These are phyloP conservation scores for Heterotilapia buettikoferi DNA, from an alignment of 2,113 vertebrate genomes.

Conservation along the genomic window DNA sequence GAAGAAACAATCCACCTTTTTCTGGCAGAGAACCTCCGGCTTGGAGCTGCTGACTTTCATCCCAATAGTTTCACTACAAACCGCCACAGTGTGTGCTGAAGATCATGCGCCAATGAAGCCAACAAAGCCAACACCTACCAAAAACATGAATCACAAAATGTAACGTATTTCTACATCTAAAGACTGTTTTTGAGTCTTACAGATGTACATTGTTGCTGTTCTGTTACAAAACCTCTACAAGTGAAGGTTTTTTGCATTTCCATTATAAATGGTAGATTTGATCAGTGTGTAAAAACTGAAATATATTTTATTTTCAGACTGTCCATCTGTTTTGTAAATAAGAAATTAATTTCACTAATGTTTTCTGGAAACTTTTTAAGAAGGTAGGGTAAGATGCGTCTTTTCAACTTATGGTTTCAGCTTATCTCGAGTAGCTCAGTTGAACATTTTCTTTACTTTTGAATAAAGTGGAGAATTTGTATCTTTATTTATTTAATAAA, in stretches of 20 bases:
- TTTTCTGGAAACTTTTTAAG: not conserved
- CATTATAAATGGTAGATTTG: not conserved
- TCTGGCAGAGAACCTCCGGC: not conserved
- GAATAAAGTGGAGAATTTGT: not conserved
- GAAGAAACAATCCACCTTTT: not conserved
- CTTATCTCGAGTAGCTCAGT: accelerated
- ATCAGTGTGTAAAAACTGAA: not conserved
- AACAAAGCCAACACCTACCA: not conserved
- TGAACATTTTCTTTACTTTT: not conserved
- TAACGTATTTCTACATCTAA: not conserved
- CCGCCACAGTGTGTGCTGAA: not conserved
- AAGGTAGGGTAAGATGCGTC: accelerated
- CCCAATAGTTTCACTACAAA: not conserved
- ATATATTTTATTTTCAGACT: not conserved
- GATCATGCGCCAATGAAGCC: not conserved
- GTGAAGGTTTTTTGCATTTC: not conserved
- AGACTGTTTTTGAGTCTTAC: not conserved
- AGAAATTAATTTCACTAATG: not conserved
- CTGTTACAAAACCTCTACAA: not conserved
- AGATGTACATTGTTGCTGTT: not conserved
- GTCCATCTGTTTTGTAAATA: not conserved
- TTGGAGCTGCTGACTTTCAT: not conserved
- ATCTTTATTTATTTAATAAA: not conserved
- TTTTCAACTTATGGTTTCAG: not conserved
- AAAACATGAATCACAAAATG: not conserved